phyloP scores from a whole-genome alignment of 2,797 vertebrate genomes.

The Cyprinodon diabolis region DNA sequence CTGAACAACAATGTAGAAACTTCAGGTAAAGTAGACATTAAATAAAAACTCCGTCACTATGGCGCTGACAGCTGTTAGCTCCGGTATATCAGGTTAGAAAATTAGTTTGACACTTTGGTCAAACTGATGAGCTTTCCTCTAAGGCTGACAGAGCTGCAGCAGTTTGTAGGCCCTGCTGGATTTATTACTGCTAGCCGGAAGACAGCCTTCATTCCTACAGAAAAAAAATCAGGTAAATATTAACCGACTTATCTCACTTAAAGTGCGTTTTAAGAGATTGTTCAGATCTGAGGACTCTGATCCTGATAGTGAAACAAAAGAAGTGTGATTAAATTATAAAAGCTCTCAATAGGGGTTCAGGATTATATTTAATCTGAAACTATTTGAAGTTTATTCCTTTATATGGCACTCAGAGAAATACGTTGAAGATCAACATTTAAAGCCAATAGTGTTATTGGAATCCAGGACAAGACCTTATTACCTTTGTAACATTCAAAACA shows the following conservation, averaged over 20 bases:
- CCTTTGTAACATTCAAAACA: too few relatives aligned
- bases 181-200: neutral
- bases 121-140: neutral
- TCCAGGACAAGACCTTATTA: too few relatives aligned
- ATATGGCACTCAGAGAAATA: too few relatives aligned
- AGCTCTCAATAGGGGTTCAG: too few relatives aligned
- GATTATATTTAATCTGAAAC: too few relatives aligned
- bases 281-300: too few relatives aligned
- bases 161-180: neutral
- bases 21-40: conserved; percentile 5
- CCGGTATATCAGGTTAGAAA: neutral
- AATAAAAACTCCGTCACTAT: neutral
- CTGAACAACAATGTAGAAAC: neutral
- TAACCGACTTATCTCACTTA: neutral
- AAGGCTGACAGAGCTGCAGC: neutral
- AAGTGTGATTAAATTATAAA: too few relatives aligned
- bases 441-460: too few relatives aligned
- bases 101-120: neutral
- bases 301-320: too few relatives aligned
- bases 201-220: neutral
- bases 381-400: too few relatives aligned
- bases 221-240: neutral
- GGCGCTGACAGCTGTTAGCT: neutral
- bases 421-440: too few relatives aligned
- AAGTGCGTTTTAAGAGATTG: too few relatives aligned